phyloP scores from a whole-genome alignment of 2,113 vertebrate genomes.

The Lagopus leucura region DNA sequence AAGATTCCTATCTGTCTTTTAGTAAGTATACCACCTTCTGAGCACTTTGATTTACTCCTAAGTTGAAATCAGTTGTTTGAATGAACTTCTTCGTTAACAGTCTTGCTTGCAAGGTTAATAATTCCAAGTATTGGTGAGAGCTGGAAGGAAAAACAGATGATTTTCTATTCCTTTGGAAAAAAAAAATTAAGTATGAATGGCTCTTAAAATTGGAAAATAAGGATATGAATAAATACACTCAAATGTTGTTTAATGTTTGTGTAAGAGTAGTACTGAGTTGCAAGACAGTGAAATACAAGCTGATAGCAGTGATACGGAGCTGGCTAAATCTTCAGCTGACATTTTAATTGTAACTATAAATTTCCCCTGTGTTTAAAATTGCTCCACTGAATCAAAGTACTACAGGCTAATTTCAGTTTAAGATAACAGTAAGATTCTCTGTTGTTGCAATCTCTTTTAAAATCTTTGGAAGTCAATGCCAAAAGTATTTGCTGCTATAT shows the following conservation, averaged over 20 bases:
- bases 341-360: slow-evolving; percentile 44
- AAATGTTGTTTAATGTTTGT: not conserved
- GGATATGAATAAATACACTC: rapidly evolving
- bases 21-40: not conserved
- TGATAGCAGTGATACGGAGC: not conserved
- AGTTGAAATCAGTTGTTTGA: not conserved
- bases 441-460: slow-evolving; percentile 2
- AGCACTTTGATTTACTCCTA: not conserved
- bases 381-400: not conserved
- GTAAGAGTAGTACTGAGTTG: not conserved
- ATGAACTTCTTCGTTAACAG: not conserved
- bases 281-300: not conserved
- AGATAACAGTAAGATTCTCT: not conserved
- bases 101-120: not conserved
- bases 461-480: slow-evolving; percentile 5
- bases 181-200: not conserved
- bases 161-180: not conserved
- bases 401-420: not conserved
- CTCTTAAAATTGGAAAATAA: not conserved
- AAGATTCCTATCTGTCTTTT: not conserved
- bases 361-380: slow-evolving; percentile 14
- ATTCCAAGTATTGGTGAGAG: not conserved
- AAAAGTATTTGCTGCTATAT: not conserved
- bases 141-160: not conserved
- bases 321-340: slow-evolving; percentile 7